Evolutionary conservation across 2,888 invertebrate species (phyloP).

Genomic region (Pandemis heparana): DNA sequence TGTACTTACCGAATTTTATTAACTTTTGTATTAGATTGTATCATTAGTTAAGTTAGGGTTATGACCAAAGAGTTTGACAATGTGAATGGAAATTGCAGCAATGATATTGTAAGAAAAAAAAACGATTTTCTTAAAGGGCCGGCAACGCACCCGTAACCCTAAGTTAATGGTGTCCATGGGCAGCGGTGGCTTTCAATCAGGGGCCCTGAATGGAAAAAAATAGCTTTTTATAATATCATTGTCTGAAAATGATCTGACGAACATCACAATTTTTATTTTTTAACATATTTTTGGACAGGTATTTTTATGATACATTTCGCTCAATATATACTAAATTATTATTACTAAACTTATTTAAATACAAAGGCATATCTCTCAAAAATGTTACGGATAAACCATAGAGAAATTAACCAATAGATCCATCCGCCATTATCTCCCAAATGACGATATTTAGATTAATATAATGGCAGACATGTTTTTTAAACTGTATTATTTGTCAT

Average conservation of each 20-base stretch:
- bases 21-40: neutral
- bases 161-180: too few relatives aligned
- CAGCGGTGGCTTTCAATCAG: too few relatives aligned
- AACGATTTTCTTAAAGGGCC: neutral
- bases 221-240: neutral
- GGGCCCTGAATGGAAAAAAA: neutral
- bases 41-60: conserved; percentile 17
- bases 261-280: conserved; percentile 11
- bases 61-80: conserved; percentile 35
- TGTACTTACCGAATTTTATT: conserved; percentile 31
- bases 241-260: conserved; percentile 1
- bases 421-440: too few relatives aligned
- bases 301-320: neutral
- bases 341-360: too few relatives aligned
- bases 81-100: neutral
- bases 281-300: conserved; percentile 23
- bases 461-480: too few relatives aligned
- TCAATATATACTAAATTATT: conserved; percentile 7
- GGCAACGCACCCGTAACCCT: too few relatives aligned
- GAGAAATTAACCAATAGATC: too few relatives aligned
- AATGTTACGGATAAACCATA: too few relatives aligned
- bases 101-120: conserved; percentile 5
- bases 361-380: too few relatives aligned
- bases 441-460: too few relatives aligned
- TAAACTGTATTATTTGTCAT: too few relatives aligned